These are phyloP conservation scores for Calycopis cecrops DNA, from an alignment of 1,140 invertebrate genomes.

Conservation along the genomic window DNA sequence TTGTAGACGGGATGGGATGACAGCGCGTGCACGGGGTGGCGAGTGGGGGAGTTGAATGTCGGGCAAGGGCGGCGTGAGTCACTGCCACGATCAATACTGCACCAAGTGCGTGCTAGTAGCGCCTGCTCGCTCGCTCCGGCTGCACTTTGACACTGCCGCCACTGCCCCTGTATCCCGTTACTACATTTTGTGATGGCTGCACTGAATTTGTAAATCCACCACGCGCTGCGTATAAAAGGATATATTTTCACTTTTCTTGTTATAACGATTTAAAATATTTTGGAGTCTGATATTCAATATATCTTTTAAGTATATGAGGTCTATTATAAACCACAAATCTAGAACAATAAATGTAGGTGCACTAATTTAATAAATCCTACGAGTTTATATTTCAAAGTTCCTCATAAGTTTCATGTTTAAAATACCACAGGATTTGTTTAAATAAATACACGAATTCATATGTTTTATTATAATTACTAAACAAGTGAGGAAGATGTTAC, in stretches of 20 bases:
- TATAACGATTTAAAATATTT: too few relatives aligned
- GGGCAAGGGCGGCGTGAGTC: constrained; percentile 70
- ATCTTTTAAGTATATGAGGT: too few relatives aligned
- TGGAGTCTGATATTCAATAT: not conserved
- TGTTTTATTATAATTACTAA: too few relatives aligned
- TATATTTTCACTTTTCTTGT: constrained; percentile 2
- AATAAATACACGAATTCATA: too few relatives aligned
- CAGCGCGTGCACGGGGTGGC: constrained; percentile 35
- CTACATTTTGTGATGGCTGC: constrained; percentile 17
- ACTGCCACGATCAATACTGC: constrained; percentile 69
- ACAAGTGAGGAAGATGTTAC: too few relatives aligned
- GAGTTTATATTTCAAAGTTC: too few relatives aligned
- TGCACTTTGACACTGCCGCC: constrained; percentile 33
- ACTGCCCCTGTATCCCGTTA: constrained; percentile 28
- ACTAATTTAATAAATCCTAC: too few relatives aligned
- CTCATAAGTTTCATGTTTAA: too few relatives aligned
- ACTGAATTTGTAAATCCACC: constrained; percentile 1
- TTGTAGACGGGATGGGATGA: constrained; percentile 38
- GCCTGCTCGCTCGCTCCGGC: constrained; percentile 19
- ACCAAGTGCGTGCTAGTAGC: constrained; percentile 44
- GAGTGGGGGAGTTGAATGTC: constrained; percentile 43
- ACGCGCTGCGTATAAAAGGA: too few relatives aligned
- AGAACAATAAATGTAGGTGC: too few relatives aligned
- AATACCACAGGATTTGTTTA: too few relatives aligned
- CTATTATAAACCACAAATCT: too few relatives aligned